phyloP scores from a whole-genome alignment of 2,113 vertebrate species.

The Mus pahari region DNA sequence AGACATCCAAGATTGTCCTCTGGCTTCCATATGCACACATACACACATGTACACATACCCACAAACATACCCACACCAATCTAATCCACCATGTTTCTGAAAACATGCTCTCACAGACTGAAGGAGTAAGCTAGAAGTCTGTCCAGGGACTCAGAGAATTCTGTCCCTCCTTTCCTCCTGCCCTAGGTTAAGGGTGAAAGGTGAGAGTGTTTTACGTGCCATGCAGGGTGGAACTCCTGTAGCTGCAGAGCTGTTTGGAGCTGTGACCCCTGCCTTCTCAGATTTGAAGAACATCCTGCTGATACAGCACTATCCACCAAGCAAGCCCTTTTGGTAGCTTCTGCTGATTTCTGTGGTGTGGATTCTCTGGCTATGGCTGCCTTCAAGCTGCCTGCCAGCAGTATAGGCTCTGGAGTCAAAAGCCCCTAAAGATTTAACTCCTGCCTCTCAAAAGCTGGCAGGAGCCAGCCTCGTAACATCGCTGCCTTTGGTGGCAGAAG shows the following conservation, averaged over 20 bases:
- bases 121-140: neutral
- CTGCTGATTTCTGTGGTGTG: constrained; percentile 33
- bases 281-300: neutral
- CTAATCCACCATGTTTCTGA: neutral
- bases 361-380: neutral
- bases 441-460: neutral
- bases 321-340: neutral
- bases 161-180: accelerated
- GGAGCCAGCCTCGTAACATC: no score
- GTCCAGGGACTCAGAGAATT: neutral
- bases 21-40: neutral
- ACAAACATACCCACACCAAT: neutral
- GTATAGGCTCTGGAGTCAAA: neutral
- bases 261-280: neutral
- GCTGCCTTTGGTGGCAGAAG: neutral
- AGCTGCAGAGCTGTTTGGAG: neutral
- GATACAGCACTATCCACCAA: neutral
- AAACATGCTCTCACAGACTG: neutral
- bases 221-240: neutral
- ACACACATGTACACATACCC: neutral
- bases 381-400: neutral
- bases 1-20: neutral
- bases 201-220: neutral
- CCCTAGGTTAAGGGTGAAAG: neutral
- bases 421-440: constrained; percentile 37